Conservation (phyloP, 23 tunicate species). For the Aplidium turbinatum region DNA sequence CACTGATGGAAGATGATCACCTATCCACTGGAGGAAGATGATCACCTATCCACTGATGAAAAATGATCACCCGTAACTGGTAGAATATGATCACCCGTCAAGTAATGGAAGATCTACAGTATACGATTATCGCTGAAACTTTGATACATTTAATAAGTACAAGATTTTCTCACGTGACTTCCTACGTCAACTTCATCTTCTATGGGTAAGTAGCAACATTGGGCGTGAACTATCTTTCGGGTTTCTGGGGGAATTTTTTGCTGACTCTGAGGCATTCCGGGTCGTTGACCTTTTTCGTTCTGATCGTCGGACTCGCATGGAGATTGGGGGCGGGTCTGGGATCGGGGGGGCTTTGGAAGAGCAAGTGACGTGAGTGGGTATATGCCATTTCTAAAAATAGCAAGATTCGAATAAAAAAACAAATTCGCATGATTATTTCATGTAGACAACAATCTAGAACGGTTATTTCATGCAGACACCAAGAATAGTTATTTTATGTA, state of each 20-base stretch:
- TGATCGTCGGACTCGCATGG: conserved; percentile 54
- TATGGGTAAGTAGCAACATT: conserved; percentile 60
- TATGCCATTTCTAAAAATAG: conserved; percentile 66
- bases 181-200: conserved; percentile 66
- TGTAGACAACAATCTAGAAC: neutral
- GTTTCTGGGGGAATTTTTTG: conserved; percentile 60
- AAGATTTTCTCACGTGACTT: conserved; percentile 58
- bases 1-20: no score
- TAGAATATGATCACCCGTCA: no score
- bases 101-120: no score
- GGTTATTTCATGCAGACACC: no score
- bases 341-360: conserved; percentile 78
- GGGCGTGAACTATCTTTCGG: conserved; percentile 69
- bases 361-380: conserved; percentile 85
- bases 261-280: conserved; percentile 38
- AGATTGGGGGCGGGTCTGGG: conserved; percentile 23
- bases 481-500: no score
- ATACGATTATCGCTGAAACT: no score
- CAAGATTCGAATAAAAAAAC: neutral
- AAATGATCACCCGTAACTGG: no score
- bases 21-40: no score
- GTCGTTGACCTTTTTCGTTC: conserved; percentile 43
- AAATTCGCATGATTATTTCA: neutral
- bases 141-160: no score
- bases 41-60: no score